Conservation (phyloP, 2,888 invertebrate species). For the Maniola hyperantus region DNA sequence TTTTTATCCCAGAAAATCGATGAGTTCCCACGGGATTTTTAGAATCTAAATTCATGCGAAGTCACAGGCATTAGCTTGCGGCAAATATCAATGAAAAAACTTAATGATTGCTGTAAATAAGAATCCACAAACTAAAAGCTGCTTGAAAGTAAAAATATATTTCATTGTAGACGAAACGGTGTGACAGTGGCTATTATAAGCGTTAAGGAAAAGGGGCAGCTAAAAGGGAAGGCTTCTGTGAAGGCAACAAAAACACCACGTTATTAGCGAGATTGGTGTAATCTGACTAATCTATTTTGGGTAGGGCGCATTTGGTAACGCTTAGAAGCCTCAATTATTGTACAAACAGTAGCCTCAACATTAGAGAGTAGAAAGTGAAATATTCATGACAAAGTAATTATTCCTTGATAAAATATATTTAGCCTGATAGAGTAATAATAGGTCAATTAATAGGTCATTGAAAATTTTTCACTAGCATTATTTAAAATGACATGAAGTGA, state of each 20-base stretch:
- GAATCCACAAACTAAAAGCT: not conserved
- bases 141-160: not conserved
- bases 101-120: no score
- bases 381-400: no score
- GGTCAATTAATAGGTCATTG: no score
- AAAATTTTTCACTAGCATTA: no score
- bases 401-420: no score
- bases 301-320: slow-evolving; percentile 61
- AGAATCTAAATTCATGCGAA: no score
- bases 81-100: no score
- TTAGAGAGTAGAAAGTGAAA: not conserved
- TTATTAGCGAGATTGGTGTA: slow-evolving; percentile 83
- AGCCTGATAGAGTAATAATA: no score
- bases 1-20: no score
- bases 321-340: slow-evolving; percentile 63
- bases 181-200: slow-evolving; percentile 54
- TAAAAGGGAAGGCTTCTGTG: slow-evolving; percentile 72
- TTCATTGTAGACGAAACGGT: slow-evolving; percentile 48
- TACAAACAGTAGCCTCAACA: slow-evolving; percentile 20
- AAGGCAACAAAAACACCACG: slow-evolving; percentile 82
- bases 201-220: slow-evolving; percentile 70
- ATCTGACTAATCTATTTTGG: slow-evolving; percentile 83
- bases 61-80: no score
- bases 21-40: no score
- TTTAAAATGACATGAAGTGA: no score